Conservation (phyloP, 2,888 invertebrate species). For the Mantis religiosa region DNA sequence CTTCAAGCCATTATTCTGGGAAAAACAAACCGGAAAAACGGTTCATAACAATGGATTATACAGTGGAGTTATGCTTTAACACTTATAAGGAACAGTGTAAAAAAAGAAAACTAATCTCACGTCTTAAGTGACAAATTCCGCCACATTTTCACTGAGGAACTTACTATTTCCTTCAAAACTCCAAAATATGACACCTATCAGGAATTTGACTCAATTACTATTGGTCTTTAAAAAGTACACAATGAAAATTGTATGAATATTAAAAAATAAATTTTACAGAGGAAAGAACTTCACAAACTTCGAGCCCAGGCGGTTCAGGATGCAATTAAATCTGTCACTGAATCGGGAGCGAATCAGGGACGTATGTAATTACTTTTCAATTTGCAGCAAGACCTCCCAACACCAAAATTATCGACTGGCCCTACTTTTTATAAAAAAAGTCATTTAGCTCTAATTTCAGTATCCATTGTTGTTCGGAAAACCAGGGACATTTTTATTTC, state of each 20-base stretch:
- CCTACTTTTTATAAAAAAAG: no score
- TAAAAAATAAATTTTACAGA: not conserved
- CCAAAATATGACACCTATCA: not conserved
- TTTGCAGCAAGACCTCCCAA: not conserved
- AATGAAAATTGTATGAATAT: not conserved
- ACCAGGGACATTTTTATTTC: no score
- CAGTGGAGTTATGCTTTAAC: no score
- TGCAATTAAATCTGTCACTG: not conserved
- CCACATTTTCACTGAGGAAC: not conserved
- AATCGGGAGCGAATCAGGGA: not conserved
- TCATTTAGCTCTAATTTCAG: no score
- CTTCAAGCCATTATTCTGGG: not conserved
- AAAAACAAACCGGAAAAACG: not conserved
- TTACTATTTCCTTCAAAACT: not conserved
- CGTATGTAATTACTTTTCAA: not conserved
- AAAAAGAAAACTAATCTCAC: no score
- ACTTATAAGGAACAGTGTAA: no score
- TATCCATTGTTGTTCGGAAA: no score
- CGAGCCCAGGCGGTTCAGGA: not conserved
- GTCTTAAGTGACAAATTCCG: not conserved
- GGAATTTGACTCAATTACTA: not conserved
- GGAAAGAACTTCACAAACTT: not conserved
- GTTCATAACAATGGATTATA: no score
- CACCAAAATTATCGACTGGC: not conserved
- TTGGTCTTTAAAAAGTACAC: not conserved